Conservation (phyloP, 2,113 vertebrate species). For the Pantherophis guttatus region DNA sequence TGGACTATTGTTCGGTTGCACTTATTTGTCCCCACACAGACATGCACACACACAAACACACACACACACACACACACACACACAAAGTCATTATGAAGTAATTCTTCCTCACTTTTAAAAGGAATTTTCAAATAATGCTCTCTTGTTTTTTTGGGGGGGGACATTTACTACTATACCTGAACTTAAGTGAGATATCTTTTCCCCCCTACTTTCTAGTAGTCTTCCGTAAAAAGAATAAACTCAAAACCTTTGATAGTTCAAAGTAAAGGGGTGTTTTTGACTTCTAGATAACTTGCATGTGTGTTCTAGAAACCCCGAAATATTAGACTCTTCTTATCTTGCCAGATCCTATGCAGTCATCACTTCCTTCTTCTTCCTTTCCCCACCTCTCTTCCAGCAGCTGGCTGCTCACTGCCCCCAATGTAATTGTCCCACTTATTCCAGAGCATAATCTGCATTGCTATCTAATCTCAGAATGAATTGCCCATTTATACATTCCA, state of each 20-base stretch:
- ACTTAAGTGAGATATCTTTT: neutral
- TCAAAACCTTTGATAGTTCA: neutral
- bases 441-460: neutral
- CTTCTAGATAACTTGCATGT: neutral
- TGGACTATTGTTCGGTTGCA: conserved; percentile 21
- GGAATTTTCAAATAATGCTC: neutral
- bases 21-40: neutral
- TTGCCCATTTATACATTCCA: neutral
- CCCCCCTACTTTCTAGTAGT: neutral
- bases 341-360: neutral
- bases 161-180: neutral
- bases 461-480: neutral
- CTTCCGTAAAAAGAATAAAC: neutral
- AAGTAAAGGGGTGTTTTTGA: neutral
- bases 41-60: neutral
- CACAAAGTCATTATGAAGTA: conserved; percentile 15
- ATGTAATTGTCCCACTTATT: neutral
- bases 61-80: neutral
- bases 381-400: neutral
- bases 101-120: conserved; percentile 33
- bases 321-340: neutral
- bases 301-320: neutral
- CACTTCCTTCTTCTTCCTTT: neutral
- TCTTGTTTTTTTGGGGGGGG: neutral
- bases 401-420: neutral